Evolutionary conservation across 2,797 vertebrate genomes (phyloP), one percentile per base, ranked within the genome.

Genomic region (Kryptopterus vitreolus): DNA sequence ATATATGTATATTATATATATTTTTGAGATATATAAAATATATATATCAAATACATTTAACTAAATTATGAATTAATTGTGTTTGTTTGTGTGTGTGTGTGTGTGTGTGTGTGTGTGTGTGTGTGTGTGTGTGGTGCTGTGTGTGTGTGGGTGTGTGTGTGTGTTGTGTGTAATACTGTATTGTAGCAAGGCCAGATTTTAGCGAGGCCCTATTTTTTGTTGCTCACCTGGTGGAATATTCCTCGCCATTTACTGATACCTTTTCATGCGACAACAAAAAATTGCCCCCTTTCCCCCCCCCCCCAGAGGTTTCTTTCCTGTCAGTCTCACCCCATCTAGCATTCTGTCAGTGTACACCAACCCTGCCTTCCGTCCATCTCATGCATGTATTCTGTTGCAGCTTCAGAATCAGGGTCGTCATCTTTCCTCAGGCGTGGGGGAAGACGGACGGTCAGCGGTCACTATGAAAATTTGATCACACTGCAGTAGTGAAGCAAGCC

Each of bases 201-300:
- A n/a, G n/a, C n/a, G n/a, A n/a, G n/a, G 22, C 63, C 70, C 81
- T 48, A 73, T n/a, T 63, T 63, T 33, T 71, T 15, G 46, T 26
- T 63, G 29, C 33, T 35, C 22, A 33, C 18, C 16, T 87, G 75
- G 82, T 84, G 82, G 84, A 89, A 89, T 82, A 77, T 75, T 85
- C 86, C 71, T 18, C 81, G 89, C 88, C 84, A n/a, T n/a, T 85
- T 70, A 82, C 52, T 62, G 62, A 61, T 57, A 76, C 77, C 78
- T 86, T 91, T 87, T 88, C 85, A 58, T 81, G 76, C 8, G 79
- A 83, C 76, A 71, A 65, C 82, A 88, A 83, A 79, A 87, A 83
- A 84, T 86, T 77, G 18, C 35, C 43, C 76, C n/a, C 68, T 73
- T 74, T 76, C 35, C 35, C 43, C 76, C n/a, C 68, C 70, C 68